phyloP scores from a whole-genome alignment of 2,113 vertebrate genomes.

The Burhinus oedicnemus region DNA sequence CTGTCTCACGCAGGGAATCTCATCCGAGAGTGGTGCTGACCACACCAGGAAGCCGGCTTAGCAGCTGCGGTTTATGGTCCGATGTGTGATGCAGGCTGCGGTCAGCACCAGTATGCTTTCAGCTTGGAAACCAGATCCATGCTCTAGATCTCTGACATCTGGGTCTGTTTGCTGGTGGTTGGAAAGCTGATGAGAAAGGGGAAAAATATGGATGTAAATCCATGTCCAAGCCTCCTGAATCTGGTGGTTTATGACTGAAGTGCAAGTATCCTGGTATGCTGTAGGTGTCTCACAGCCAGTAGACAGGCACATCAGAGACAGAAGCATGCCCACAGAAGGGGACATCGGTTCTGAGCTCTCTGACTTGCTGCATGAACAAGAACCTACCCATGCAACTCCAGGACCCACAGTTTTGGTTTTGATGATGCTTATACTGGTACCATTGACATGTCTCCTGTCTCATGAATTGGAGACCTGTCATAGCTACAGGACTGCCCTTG shows the following conservation, averaged over 20 bases:
- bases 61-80: background rate
- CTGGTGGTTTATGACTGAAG: background rate
- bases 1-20: background rate
- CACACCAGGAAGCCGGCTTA: background rate
- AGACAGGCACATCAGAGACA: background rate
- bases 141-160: fast-evolving
- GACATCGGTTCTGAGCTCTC: fast-evolving
- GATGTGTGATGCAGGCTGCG: background rate
- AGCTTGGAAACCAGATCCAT: background rate
- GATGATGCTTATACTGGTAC: background rate
- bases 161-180: background rate
- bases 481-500: background rate
- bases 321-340: background rate
- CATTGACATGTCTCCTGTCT: background rate
- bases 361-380: background rate
- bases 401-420: background rate
- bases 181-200: background rate
- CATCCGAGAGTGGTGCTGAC: fast-evolving
- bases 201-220: background rate
- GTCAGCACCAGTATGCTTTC: background rate
- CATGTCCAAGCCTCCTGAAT: no score
- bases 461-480: background rate
- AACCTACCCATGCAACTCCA: background rate
- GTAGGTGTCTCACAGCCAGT: background rate
- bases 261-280: no score